phyloP scores from a whole-genome alignment of 1,140 invertebrate genomes.

The Vanessa tameamea region DNA sequence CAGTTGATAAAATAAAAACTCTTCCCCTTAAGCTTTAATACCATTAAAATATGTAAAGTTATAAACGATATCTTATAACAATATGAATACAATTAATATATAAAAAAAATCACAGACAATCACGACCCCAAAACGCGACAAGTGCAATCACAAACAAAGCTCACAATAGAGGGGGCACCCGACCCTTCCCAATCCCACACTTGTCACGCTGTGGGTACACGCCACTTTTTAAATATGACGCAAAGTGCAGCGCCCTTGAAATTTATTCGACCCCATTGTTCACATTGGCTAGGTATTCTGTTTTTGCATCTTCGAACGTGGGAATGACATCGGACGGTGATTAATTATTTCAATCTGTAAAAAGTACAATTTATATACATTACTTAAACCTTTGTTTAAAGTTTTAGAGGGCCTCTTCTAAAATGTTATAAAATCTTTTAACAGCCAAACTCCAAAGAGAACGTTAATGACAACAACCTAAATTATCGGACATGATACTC shows the following conservation, averaged over 20 bases:
- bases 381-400: background rate
- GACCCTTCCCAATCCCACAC: constrained; percentile 55
- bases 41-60: too few species aligned
- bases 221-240: constrained; percentile 59
- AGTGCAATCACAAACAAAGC: constrained; percentile 61
- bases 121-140: constrained; percentile 47
- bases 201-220: constrained; percentile 60
- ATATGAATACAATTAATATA: background rate
- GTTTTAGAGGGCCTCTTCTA: background rate
- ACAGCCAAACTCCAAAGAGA: background rate
- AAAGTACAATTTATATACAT: background rate
- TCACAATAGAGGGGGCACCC: constrained; percentile 48
- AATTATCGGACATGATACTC: constrained; percentile 43
- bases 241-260: constrained; percentile 48
- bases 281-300: constrained; percentile 16
- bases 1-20: too few species aligned
- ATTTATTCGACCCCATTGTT: constrained; percentile 52
- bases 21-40: too few species aligned
- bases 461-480: constrained; percentile 18
- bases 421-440: background rate
- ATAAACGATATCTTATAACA: background rate
- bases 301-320: constrained; percentile 65
- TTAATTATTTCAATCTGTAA: constrained; percentile 12
- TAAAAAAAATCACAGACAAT: constrained; percentile 29
- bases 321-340: constrained; percentile 38